These are phyloP conservation scores for Nycticorax nycticorax DNA, from an alignment of 2,113 vertebrate genomes.

Conservation along the genomic window DNA sequence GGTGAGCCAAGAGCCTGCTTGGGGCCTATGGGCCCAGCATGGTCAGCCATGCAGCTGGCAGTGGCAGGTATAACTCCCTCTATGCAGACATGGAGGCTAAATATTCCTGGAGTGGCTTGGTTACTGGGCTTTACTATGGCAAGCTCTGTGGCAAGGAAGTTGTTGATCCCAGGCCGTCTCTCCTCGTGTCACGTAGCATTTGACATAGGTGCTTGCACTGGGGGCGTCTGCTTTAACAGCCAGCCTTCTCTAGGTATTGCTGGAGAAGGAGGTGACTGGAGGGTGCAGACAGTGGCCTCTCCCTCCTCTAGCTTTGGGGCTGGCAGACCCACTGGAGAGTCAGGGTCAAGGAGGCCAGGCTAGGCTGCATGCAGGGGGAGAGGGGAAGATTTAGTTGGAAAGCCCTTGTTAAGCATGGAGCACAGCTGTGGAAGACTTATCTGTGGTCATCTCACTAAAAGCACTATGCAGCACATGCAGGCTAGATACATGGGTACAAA, in stretches of 20 bases:
- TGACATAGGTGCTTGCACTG: too few relatives aligned
- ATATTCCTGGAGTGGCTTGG: background rate
- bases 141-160: background rate
- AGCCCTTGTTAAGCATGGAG: background rate
- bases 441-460: background rate
- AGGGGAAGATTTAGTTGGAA: background rate
- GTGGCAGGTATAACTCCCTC: background rate
- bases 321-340: background rate
- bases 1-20: background rate
- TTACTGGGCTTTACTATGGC: background rate
- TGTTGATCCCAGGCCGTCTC: background rate
- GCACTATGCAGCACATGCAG: conserved; percentile 42
- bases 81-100: background rate
- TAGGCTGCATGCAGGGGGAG: background rate
- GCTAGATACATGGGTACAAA: background rate
- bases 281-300: background rate
- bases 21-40: too few relatives aligned
- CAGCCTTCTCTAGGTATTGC: background rate
- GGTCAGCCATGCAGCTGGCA: background rate
- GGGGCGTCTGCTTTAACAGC: background rate
- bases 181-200: background rate
- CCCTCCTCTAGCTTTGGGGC: background rate
- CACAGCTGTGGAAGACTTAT: background rate
- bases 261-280: background rate
- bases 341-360: background rate